Percentiles rank a stretch among this genome's conserved stretches.
These are phyloP conservation scores for Centropus unirufus DNA, from an alignment of 2,113 vertebrate genomes.

Conservation along the genomic window DNA sequence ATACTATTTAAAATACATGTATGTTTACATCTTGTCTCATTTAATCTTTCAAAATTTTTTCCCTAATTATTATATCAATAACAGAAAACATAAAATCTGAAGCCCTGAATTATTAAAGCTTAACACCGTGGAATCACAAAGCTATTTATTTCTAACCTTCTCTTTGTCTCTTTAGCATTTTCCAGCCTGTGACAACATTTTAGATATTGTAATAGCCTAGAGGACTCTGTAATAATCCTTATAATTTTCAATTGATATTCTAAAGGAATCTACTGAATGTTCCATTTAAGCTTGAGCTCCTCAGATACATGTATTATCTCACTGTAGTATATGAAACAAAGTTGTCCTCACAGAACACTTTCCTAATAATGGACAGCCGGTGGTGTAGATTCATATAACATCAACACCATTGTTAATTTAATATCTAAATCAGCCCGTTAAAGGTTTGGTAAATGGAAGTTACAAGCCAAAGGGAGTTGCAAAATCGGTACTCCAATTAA, in stretches of 20 bases:
- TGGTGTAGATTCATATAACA: neutral
- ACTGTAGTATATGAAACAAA: neutral
- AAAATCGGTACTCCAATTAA: neutral
- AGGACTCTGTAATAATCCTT: neutral
- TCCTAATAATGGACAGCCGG: neutral
- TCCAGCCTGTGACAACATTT: neutral
- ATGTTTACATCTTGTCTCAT: neutral
- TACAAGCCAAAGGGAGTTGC: neutral
- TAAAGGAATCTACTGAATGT: neutral
- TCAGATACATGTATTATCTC: neutral
- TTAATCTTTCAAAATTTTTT: neutral
- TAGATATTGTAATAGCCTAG: neutral
- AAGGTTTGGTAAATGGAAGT: neutral
- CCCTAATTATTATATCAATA: neutral
- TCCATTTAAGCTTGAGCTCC: neutral
- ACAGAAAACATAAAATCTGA: neutral
- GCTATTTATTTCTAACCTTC: neutral
- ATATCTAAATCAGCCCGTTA: neutral
- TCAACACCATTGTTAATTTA: neutral
- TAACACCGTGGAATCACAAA: neutral
- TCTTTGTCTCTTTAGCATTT: neutral
- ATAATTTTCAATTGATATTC: neutral
- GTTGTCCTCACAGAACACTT: neutral
- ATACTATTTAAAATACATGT: neutral
- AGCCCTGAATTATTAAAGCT: neutral